phyloP scores from a whole-genome alignment of 2,888 invertebrate genomes.

The Mimas tiliae region DNA sequence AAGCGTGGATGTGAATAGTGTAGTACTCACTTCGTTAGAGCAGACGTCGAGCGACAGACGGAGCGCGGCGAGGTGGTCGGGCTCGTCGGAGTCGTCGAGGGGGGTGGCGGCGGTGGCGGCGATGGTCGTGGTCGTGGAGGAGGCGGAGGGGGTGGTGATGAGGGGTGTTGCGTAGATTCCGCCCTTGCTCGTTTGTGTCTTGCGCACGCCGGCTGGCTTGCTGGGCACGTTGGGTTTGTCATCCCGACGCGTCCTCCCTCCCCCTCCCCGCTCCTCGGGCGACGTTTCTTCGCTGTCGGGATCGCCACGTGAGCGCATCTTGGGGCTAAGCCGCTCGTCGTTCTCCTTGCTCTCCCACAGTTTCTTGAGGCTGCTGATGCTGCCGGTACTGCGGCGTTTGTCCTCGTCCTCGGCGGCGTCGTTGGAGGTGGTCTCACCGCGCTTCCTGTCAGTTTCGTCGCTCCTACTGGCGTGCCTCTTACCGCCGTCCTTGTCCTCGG shows the following conservation, averaged over 20 bases:
- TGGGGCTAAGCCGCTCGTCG: constrained; percentile 86
- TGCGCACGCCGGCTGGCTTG: constrained; percentile 85
- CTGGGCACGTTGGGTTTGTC: constrained; percentile 88
- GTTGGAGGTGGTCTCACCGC: constrained; percentile 56
- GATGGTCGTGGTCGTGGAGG: constrained; percentile 57
- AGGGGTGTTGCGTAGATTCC: constrained; percentile 92
- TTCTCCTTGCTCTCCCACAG: constrained; percentile 94
- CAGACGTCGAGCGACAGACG: constrained; percentile 87
- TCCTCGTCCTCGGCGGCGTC: constrained; percentile 89
- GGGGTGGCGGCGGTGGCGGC: constrained; percentile 57
- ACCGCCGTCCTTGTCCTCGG: constrained; percentile 67
- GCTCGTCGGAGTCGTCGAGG: constrained; percentile 55
- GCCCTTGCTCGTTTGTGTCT: constrained; percentile 79
- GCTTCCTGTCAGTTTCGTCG: constrained; percentile 38
- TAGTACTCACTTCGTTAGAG: constrained; percentile 66
- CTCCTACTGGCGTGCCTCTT: constrained; percentile 49
- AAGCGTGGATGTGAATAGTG: not conserved
- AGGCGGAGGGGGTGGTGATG: constrained; percentile 56
- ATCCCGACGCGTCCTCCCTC: constrained; percentile 47
- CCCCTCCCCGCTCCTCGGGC: constrained; percentile 58
- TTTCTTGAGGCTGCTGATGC: constrained; percentile 96
- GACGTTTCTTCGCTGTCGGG: constrained; percentile 58
- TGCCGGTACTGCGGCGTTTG: constrained; percentile 95
- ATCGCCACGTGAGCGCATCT: constrained; percentile 69
- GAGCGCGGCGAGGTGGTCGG: constrained; percentile 74